Base-by-base conservation (phyloP, 2,113 vertebrate species). In the Nibea coibor region DNA sequence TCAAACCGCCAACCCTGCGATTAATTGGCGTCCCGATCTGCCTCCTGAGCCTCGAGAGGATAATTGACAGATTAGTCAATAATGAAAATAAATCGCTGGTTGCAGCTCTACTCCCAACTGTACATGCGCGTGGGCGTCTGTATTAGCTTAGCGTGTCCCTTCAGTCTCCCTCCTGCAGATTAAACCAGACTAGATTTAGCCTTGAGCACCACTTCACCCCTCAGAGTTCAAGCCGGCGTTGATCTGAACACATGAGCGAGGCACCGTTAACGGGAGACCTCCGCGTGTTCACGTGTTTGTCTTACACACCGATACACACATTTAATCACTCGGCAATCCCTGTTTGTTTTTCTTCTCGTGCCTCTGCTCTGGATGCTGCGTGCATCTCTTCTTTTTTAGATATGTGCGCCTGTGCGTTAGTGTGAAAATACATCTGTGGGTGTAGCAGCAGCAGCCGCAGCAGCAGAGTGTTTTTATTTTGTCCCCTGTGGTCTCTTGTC, bases 31-130 rank as follows among this genome's bases (percentile, higher is more conserved):
- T 17, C 56, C 56, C 5, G 19, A 57, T 63, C 54, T 3, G 45
- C 79, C 17, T 50, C 15, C 45, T 28, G 50, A 74, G 74, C 66
- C 9, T 68, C n/a, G 1, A 20, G 43, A 73, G 72, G 35, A 69
- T 85, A 80, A 89, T 72, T 80, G 82, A 76, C 84, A 72, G 61
- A 80, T 75, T 51, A 76, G 79, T 84, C 84, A 62, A 75, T 87
- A 51, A 48, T 70, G 63, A 74, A 86, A 77, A 69, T 67, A 78
- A 81, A 81, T 76, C 35, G 28, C 48, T 47, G 39, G 58, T 14
- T 70, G 24, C 77, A 19, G 74, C 56, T 10, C 31, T 48, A 0
- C 35, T 54, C 82, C 59, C 7, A 26, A 53, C 54, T 83, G 72
- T 64, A 10, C 53, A 17, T 5, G 48, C 50, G 59, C 51, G 47